phyloP scores from a whole-genome alignment of 2,113 vertebrate species.

The Brachirus orientalis region DNA sequence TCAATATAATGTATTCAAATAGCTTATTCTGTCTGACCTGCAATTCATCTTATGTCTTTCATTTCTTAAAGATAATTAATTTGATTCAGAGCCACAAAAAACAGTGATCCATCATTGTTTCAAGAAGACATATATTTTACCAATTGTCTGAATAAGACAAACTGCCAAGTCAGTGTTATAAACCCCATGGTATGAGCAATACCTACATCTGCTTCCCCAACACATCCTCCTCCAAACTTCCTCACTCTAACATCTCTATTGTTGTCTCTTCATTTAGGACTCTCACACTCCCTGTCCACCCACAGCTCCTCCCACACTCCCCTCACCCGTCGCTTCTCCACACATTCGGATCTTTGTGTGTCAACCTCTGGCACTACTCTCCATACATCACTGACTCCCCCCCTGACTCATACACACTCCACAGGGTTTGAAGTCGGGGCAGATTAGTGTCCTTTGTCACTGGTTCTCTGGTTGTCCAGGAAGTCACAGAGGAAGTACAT shows the following conservation, averaged over 20 bases:
- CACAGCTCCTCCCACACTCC: neutral
- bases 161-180: neutral
- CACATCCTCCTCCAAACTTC: neutral
- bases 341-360: conserved; percentile 39
- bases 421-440: neutral
- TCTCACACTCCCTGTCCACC: neutral
- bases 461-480: conserved; percentile 22
- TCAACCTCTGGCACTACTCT: conserved; percentile 9
- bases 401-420: neutral
- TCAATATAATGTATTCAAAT: too few species aligned
- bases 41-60: too few species aligned
- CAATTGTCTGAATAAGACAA: neutral
- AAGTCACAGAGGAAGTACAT: conserved; percentile 58
- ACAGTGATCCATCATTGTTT: neutral
- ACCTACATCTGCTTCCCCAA: too few species aligned
- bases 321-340: neutral
- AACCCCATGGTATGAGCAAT: neutral
- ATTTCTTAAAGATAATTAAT: too few species aligned
- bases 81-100: too few species aligned
- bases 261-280: neutral
- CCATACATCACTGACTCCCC: conserved; percentile 17
- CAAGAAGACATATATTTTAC: neutral
- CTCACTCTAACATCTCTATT: neutral
- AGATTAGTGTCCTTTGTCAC: conserved; percentile 13
- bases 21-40: too few species aligned